Percentiles rank a stretch among this genome's conserved stretches.
Conservation (phyloP, 1,140 invertebrate species). For the Psilanteris sp. region DNA sequence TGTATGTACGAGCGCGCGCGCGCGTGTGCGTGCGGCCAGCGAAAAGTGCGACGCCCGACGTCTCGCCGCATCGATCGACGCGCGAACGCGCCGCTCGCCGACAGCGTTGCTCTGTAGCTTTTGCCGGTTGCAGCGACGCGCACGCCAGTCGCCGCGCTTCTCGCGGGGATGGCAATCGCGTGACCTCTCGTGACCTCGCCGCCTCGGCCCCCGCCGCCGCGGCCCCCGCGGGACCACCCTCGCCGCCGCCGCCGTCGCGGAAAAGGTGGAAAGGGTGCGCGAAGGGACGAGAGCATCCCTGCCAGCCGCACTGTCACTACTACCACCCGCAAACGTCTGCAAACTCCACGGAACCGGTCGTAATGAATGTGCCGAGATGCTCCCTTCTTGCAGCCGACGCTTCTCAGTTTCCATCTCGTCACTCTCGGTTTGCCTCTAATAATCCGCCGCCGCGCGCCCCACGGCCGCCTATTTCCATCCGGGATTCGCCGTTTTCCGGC, state of each 20-base stretch:
- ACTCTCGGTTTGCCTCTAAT: constrained; percentile 29
- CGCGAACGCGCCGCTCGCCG: constrained; percentile 20
- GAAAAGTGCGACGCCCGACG: constrained; percentile 78
- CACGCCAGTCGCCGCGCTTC: constrained; percentile 42
- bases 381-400: constrained; percentile 62
- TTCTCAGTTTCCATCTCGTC: constrained; percentile 45
- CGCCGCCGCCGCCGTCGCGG: constrained; percentile 7
- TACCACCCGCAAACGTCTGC: constrained; percentile 59
- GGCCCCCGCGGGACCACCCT: constrained; percentile 57
- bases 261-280: constrained; percentile 46
- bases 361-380: constrained; percentile 69
- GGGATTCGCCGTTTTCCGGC: background rate
- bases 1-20: background rate
- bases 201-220: constrained; percentile 68
- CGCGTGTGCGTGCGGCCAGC: constrained; percentile 65
- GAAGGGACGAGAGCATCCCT: constrained; percentile 49
- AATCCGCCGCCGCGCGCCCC: constrained; percentile 7
- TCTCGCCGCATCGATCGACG: constrained; percentile 79
- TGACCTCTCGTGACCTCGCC: constrained; percentile 79
- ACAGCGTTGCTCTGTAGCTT: constrained; percentile 52
- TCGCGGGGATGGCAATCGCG: constrained; percentile 71
- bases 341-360: constrained; percentile 63
- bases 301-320: constrained; percentile 32
- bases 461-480: background rate
- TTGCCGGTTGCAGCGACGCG: constrained; percentile 44